Base-by-base conservation (phyloP, 1,140 invertebrate genomes). In the Sipha flava region DNA sequence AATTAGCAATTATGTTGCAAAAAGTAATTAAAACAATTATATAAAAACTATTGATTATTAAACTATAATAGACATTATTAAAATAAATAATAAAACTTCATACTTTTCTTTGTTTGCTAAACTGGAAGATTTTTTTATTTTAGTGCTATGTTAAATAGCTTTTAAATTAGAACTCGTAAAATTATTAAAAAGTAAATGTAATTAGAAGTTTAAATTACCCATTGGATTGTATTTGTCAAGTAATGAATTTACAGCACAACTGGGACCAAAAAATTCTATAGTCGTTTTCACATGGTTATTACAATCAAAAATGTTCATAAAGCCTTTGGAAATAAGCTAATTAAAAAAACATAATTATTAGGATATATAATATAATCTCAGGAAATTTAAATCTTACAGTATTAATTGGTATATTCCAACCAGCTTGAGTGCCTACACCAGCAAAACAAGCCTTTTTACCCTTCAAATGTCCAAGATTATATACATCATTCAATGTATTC, bases 241-340 rank as follows among this genome's bases (percentile, higher is more conserved):
- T 16, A 98, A 86, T 1, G 95, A 94, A 85, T 97, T 97, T 0
- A 96, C 93, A 23, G 96, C 94, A 87, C 97, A 99, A 68, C 95
- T 96, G 66, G 90, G 89, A 5, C 93, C 92, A 85, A 98, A 98
- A 84, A 91, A 98, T 81, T 92, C 90, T 12, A 93, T 93, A 0
- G 95, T 92, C 4, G 94, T 94, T 86, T 98, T 97, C 0, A 98
- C 94, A 84, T 98, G 93, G 87, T 98, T 98, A 83, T 99, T 98
- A 84, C 97, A 99, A 84, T 96, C 94, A 37, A 93, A 90, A 47
- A 95, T 89, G 84, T 94, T 91, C 86, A 96, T 89, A 43, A 90
- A 91, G 31, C 92, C 92, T 80, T 91, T 86, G 83, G 90, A 89
- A 89, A 97, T 94, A 26, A 98, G 85, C 91, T 95, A 84, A 72